Percentiles rank a stretch among this genome's conserved stretches.
These are phyloP conservation scores for Spondyliosoma cantharus DNA, from an alignment of 2,797 vertebrate genomes.

Conservation along the genomic window DNA sequence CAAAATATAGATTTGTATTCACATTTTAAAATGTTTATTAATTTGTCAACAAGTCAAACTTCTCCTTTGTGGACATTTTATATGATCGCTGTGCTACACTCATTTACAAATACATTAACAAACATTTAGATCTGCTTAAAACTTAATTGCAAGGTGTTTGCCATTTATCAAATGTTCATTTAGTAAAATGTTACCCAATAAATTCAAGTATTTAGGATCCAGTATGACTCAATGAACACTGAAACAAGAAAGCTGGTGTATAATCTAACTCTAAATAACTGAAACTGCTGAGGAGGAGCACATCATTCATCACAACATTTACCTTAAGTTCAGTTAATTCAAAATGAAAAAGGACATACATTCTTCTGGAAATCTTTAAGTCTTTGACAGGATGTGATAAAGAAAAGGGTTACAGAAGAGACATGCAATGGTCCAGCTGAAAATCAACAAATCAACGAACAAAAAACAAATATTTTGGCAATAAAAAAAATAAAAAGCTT, in stretches of 20 bases:
- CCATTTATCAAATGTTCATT: neutral
- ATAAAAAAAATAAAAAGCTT: neutral
- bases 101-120: neutral
- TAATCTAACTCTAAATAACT: neutral
- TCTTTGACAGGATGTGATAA: neutral
- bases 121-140: neutral
- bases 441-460: constrained; percentile 11
- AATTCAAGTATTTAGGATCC: neutral
- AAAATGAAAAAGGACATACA: neutral
- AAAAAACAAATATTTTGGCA: neutral
- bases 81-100: neutral
- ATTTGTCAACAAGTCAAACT: neutral
- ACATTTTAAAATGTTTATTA: neutral
- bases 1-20: too few relatives aligned
- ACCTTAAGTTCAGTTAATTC: neutral
- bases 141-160: neutral
- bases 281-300: neutral
- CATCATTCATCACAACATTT: neutral
- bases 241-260: neutral
- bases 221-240: neutral
- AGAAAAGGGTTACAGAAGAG: neutral
- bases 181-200: neutral
- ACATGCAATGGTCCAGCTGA: constrained; percentile 17
- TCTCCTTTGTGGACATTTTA: neutral
- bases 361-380: too few relatives aligned